phyloP scores from a whole-genome alignment of 2,888 invertebrate species.

The Nomada fucata region DNA sequence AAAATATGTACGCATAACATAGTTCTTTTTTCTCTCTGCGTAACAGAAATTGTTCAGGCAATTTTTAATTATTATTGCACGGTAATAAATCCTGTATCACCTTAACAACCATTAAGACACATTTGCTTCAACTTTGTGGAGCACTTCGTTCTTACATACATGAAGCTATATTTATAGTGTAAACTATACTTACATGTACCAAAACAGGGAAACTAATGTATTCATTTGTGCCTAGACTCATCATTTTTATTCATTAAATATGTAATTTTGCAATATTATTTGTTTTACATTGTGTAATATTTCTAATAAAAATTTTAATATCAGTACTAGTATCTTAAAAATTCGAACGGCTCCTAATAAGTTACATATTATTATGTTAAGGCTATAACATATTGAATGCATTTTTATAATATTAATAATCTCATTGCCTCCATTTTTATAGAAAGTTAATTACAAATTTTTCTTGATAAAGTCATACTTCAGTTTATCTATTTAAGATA shows the following conservation, averaged over 20 bases:
- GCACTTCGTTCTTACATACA: too few relatives aligned
- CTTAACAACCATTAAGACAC: constrained; percentile 42
- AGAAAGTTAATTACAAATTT: constrained; percentile 63
- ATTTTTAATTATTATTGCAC: constrained; percentile 17
- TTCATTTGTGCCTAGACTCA: constrained; percentile 55
- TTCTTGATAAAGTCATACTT: constrained; percentile 40
- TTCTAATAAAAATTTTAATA: constrained; percentile 60
- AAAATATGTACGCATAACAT: constrained; percentile 21
- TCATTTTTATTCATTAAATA: constrained; percentile 63
- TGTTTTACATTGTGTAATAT: constrained; percentile 62
- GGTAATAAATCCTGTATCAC: constrained; percentile 16
- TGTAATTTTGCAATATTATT: constrained; percentile 55
- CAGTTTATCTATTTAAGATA: constrained; percentile 44
- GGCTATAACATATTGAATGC: constrained; percentile 57
- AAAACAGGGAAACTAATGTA: constrained; percentile 40
- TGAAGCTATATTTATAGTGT: too few relatives aligned
- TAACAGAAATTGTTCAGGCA: constrained; percentile 19
- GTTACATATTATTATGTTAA: constrained; percentile 60
- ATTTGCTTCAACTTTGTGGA: background rate
- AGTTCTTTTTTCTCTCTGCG: constrained; percentile 4
- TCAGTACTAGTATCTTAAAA: constrained; percentile 60
- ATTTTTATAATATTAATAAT: constrained; percentile 57
- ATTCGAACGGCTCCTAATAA: constrained; percentile 59
- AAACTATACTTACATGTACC: constrained; percentile 17
- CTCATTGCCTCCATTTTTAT: constrained; percentile 54